These are phyloP conservation scores for Conus canariensis DNA, from an alignment of 2,888 invertebrate genomes.

Conservation along the genomic window DNA sequence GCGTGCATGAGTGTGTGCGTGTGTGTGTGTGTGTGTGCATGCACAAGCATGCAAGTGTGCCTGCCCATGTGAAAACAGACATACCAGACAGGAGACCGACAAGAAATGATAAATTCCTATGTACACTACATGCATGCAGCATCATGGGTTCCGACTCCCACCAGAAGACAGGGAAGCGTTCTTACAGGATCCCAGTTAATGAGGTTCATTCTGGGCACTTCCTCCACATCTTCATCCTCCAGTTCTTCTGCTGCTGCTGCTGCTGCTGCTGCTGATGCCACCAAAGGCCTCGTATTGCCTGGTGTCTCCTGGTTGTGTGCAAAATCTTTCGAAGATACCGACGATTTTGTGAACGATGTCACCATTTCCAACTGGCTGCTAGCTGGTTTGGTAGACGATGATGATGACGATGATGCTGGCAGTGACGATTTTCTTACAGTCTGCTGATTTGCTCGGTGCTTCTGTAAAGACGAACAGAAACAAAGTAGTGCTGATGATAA, in stretches of 20 bases:
- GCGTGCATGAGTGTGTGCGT: too few relatives aligned
- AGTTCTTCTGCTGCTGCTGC: background rate
- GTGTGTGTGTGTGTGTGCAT: too few relatives aligned
- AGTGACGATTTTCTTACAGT: background rate
- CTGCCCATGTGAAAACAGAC: too few relatives aligned
- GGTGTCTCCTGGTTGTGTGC: background rate
- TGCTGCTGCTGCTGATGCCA: background rate
- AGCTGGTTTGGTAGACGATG: background rate
- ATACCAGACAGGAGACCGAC: too few relatives aligned
- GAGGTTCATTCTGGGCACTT: conserved; percentile 68
- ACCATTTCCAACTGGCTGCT: background rate
- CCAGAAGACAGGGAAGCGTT: too few relatives aligned
- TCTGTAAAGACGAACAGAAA: background rate
- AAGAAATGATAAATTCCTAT: too few relatives aligned
- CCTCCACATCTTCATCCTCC: conserved; percentile 50
- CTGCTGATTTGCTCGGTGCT: background rate
- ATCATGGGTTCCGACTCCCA: too few relatives aligned
- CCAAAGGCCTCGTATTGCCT: background rate
- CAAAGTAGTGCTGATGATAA: background rate
- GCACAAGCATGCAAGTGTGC: too few relatives aligned
- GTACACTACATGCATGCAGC: too few relatives aligned
- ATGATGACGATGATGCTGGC: conserved; percentile 10
- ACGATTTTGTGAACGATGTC: background rate
- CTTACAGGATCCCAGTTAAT: conserved; percentile 77
- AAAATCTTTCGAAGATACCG: background rate